Conservation (phyloP, 2,888 invertebrate genomes). For the Orthonevra nobilis region DNA sequence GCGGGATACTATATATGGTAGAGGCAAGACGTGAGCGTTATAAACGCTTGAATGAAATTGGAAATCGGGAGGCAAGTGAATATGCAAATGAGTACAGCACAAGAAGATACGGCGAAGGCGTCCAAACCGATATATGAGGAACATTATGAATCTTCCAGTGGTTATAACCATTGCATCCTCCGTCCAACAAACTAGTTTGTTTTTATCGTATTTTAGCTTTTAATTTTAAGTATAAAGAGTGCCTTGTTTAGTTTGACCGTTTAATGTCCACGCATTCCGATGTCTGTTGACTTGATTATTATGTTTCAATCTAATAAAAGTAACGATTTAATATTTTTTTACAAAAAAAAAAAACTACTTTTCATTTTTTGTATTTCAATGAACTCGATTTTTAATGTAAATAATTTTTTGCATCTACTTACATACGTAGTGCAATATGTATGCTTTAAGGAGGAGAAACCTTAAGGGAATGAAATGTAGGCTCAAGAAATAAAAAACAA, state of each 20-base stretch:
- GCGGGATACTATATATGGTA: constrained; percentile 89
- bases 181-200: constrained; percentile 39
- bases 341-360: no score
- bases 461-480: no score
- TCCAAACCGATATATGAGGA: constrained; percentile 87
- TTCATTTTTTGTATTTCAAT: constrained; percentile 20
- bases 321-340: constrained; percentile 46
- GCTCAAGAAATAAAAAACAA: no score
- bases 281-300: constrained; percentile 10
- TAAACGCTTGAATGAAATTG: constrained; percentile 86
- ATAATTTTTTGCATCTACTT: constrained; percentile 12
- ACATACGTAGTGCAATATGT: no score
- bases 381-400: constrained; percentile 10
- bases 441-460: no score
- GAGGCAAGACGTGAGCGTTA: constrained; percentile 91
- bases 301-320: constrained; percentile 40
- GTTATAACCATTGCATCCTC: constrained; percentile 53
- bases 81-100: constrained; percentile 82
- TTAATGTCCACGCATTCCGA: constrained; percentile 36
- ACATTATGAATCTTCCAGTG: constrained; percentile 6
- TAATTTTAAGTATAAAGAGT: constrained; percentile 37
- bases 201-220: constrained; percentile 24
- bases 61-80: constrained; percentile 84
- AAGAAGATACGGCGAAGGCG: constrained; percentile 82
- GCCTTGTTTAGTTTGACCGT: constrained; percentile 26